Evolutionary conservation across 2,113 vertebrate genomes (phyloP), one percentile per base, ranked within the genome.

Genomic region (Loxodonta africana): DNA sequence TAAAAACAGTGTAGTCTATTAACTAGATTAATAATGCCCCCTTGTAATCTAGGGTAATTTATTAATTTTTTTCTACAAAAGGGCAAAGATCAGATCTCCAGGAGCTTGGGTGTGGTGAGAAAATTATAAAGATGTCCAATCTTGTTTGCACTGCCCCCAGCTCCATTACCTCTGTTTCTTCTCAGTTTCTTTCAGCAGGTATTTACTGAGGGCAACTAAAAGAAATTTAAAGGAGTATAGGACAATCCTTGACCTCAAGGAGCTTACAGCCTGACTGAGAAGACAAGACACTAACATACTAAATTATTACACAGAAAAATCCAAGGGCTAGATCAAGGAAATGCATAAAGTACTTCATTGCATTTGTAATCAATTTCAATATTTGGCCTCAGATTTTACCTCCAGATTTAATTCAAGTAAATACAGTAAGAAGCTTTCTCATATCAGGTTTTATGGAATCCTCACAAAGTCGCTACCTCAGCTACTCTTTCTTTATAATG

Each of bases 1-100:
- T 97, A 97, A 98, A 97, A 97, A 97, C 96, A 97, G 96, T 96
- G 90, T 83, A 97, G 97, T 97, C 97, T 96, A 98, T 98, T 98
- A 98, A 98, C 95, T 96, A 98, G 97, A 98, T 98, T 98, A 97
- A 97, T 97, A 97, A 96, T 96, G 73, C 60, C 82, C 96, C 92
- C 94, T 97, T 96, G 83, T 88, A 97, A 94, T 97, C 90, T 91
- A 90, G 48, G 95, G 90, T 96, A 96, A 98, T 96, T 96, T 97
- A 97, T 96, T 98, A 96, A 92, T 95, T 97, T 97, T 97, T 97
- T 97, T 97, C 90, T 84, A 73, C 96, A 83, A 97, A 95, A 96
- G 97, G 96, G 94, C 97, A 97, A 98, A 98, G 97, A 95, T 97
- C 94, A 97, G 82, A 90, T 95, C 92, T 97, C 94, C 48, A 65